Conservation (phyloP, 2,113 vertebrate species). For the Picathartes gymnocephalus region DNA sequence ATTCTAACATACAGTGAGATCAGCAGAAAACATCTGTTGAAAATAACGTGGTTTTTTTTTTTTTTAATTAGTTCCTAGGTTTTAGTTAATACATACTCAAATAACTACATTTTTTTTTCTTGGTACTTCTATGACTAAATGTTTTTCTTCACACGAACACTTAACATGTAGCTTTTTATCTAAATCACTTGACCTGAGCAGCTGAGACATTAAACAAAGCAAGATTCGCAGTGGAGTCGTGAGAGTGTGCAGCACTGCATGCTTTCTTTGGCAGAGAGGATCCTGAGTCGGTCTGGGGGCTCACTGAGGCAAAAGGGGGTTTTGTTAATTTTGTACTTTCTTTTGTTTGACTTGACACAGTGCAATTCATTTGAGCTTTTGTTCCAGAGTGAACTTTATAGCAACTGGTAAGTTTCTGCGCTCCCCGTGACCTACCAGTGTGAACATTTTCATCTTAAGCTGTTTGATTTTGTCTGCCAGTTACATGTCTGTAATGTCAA, state of each 20-base stretch:
- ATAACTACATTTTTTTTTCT: neutral
- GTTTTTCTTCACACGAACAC: neutral
- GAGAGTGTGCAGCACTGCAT: neutral
- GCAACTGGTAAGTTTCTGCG: neutral
- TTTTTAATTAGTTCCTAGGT: neutral
- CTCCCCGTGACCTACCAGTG: neutral
- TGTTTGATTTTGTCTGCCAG: neutral
- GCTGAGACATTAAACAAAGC: neutral
- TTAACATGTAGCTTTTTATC: neutral
- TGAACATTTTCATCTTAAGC: neutral
- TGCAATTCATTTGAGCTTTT: slow-evolving; percentile 2
- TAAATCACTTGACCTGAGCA: slow-evolving; percentile 21
- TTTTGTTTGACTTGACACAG: neutral
- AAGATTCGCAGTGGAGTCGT: neutral
- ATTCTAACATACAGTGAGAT: neutral
- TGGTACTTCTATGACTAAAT: neutral
- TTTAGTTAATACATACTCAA: neutral
- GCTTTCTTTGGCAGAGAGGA: neutral
- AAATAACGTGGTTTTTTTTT: neutral
- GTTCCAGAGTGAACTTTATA: neutral
- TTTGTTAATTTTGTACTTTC: slow-evolving; percentile 20
- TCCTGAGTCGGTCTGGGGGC: neutral
- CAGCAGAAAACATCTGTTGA: neutral
- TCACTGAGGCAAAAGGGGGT: slow-evolving; percentile 5
- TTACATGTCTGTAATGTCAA: neutral